These are phyloP conservation scores for Odontomachus brunneus DNA, from an alignment of 1,140 invertebrate species.

Conservation along the genomic window DNA sequence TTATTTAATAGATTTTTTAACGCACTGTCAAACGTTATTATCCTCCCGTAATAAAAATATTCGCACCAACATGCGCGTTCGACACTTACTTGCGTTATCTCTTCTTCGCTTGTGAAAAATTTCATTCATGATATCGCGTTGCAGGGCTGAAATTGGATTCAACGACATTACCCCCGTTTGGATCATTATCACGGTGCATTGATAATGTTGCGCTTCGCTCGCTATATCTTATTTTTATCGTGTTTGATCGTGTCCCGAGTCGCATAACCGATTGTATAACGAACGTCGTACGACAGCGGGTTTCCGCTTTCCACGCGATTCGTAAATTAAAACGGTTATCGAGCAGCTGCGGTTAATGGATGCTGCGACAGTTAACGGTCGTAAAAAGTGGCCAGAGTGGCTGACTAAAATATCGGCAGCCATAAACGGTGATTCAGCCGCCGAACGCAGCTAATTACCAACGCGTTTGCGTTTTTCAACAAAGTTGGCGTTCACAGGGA, in stretches of 20 bases:
- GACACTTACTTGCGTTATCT: too few species aligned
- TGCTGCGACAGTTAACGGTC: slow-evolving; percentile 13
- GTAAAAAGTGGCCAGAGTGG: slow-evolving; percentile 7
- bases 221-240: not conserved
- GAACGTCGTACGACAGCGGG: not conserved
- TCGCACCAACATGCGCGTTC: too few species aligned
- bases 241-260: not conserved
- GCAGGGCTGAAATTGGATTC: too few species aligned
- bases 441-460: not conserved
- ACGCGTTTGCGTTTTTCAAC: not conserved
- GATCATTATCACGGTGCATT: not conserved
- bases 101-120: too few species aligned
- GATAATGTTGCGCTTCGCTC: not conserved
- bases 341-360: slow-evolving; percentile 37
- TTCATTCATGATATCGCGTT: too few species aligned
- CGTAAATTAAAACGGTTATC: slow-evolving; percentile 36
- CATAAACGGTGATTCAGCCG: slow-evolving; percentile 3
- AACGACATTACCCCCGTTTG: too few species aligned
- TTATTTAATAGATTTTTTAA: too few species aligned
- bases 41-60: too few species aligned
- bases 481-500: not conserved
- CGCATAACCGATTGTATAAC: not conserved
- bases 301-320: not conserved
- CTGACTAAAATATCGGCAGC: slow-evolving; percentile 19
- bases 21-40: too few species aligned